A percentile compares a stretch with the other conserved stretches of the same genome.
These are phyloP conservation scores for Nowickia ferox DNA, from an alignment of 2,888 invertebrate species.

Conservation along the genomic window DNA sequence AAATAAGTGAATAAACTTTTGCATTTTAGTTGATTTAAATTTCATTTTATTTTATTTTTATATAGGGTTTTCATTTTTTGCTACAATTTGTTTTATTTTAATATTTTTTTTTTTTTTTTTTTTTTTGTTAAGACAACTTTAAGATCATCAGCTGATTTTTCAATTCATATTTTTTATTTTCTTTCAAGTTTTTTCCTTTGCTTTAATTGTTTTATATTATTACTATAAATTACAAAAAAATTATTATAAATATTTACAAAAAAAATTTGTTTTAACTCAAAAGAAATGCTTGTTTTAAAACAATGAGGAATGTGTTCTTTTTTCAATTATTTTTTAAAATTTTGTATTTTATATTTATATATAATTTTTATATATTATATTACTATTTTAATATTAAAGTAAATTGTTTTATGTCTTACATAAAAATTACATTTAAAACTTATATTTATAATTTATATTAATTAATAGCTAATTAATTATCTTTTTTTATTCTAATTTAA, in stretches of 20 bases:
- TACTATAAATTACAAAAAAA: slow-evolving; percentile 70
- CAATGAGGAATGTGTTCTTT: slow-evolving; percentile 69
- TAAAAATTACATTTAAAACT: slow-evolving; percentile 66
- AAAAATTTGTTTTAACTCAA: slow-evolving; percentile 60
- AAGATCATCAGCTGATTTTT: slow-evolving; percentile 72
- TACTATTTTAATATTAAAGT: slow-evolving; percentile 56
- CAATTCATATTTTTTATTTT: slow-evolving; percentile 40
- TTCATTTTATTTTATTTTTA: slow-evolving; percentile 55
- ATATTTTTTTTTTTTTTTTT: slow-evolving; percentile 14
- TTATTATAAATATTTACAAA: slow-evolving; percentile 61
- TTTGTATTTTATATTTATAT: slow-evolving; percentile 33
- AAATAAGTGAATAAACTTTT: slow-evolving; percentile 11
- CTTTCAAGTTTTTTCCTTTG: slow-evolving; percentile 11
- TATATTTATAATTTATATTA: slow-evolving; percentile 55
- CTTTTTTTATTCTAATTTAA: slow-evolving; percentile 34
- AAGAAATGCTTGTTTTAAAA: slow-evolving; percentile 64
- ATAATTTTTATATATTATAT: slow-evolving; percentile 37
- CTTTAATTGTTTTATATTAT: slow-evolving; percentile 36
- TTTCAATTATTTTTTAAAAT: slow-evolving; percentile 18
- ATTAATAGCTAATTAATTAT: slow-evolving; percentile 60
- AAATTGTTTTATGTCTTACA: slow-evolving; percentile 71
- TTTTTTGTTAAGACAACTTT: slow-evolving; percentile 66
- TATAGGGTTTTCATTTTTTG: slow-evolving; percentile 48
- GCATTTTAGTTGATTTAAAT: slow-evolving; percentile 26
- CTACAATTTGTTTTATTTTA: slow-evolving; percentile 63